Percentiles rank a stretch among this genome's conserved stretches.
phyloP scores from a whole-genome alignment of 2,888 invertebrate species.

The Drosophila koepferae region DNA sequence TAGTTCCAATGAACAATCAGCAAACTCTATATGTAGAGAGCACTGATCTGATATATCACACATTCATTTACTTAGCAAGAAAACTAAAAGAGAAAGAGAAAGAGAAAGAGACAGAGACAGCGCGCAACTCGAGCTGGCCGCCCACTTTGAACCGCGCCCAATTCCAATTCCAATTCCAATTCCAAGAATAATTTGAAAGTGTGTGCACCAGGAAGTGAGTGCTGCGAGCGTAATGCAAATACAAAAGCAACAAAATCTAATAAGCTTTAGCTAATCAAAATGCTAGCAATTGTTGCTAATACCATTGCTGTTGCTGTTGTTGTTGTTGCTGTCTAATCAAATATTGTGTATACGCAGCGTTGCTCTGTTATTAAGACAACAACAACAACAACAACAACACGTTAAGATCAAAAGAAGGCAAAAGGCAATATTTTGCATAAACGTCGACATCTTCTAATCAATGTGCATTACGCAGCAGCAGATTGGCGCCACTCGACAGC shows the following conservation, averaged over 20 bases:
- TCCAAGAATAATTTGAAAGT: constrained; percentile 18
- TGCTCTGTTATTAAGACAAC: constrained; percentile 64
- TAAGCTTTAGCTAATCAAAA: constrained; percentile 24
- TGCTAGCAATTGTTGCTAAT: constrained; percentile 8
- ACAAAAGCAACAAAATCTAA: constrained; percentile 1
- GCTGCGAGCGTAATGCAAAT: constrained; percentile 18
- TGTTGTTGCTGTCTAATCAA: constrained; percentile 55
- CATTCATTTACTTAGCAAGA: too few species aligned
- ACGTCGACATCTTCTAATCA: constrained; percentile 69
- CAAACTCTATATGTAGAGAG: not conserved
- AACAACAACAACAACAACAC: not conserved
- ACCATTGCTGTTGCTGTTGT: not conserved
- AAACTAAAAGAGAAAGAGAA: not conserved
- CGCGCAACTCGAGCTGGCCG: too few species aligned
- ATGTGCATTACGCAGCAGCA: constrained; percentile 40
- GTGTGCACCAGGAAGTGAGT: constrained; percentile 28
- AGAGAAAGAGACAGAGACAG: not conserved
- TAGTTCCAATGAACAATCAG: constrained; percentile 3
- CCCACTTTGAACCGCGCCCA: constrained; percentile 38
- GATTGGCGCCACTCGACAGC: constrained; percentile 37
- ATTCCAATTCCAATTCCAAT: constrained; percentile 14
- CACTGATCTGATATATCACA: not conserved
- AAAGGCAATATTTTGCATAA: constrained; percentile 72
- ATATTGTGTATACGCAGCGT: constrained; percentile 74
- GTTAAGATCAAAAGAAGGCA: not conserved